Evolutionary conservation across 2,797 vertebrate species (phyloP).

Genomic region (Micrastur ruficollis): DNA sequence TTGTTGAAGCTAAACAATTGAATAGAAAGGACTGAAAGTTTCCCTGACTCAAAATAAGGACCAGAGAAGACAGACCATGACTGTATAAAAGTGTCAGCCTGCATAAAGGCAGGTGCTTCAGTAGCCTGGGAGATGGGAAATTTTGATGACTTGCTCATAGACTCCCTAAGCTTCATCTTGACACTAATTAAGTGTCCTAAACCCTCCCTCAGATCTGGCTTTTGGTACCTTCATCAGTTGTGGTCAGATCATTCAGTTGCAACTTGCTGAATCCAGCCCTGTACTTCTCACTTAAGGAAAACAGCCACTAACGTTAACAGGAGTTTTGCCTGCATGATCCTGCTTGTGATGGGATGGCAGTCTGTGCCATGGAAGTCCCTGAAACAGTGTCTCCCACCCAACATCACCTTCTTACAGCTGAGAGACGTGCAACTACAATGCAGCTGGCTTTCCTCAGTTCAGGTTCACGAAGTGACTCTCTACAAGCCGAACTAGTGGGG

Average conservation of each 20-base stretch:
- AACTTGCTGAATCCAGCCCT: neutral
- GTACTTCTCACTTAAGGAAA: neutral
- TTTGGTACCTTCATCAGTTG: neutral
- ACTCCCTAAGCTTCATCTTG: neutral
- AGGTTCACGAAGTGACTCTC: neutral
- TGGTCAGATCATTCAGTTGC: neutral
- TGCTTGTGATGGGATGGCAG: neutral
- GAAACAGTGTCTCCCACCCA: neutral
- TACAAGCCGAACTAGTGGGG: neutral
- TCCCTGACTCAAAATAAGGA: neutral
- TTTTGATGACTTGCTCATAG: neutral
- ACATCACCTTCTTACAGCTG: neutral
- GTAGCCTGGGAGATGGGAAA: neutral
- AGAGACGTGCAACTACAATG: neutral
- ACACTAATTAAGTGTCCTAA: neutral
- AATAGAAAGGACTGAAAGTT: neutral
- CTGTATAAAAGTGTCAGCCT: neutral
- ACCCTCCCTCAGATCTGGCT: neutral
- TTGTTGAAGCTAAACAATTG: neutral
- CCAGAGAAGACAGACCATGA: neutral
- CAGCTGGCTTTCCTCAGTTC: neutral
- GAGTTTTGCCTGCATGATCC: neutral
- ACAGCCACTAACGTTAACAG: neutral
- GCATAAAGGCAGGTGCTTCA: neutral
- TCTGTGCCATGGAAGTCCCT: neutral